A percentile compares a stretch with the other conserved stretches of the same genome.
Evolutionary conservation across 2,797 vertebrate genomes (phyloP).

Genomic region (Clamator glandarius): DNA sequence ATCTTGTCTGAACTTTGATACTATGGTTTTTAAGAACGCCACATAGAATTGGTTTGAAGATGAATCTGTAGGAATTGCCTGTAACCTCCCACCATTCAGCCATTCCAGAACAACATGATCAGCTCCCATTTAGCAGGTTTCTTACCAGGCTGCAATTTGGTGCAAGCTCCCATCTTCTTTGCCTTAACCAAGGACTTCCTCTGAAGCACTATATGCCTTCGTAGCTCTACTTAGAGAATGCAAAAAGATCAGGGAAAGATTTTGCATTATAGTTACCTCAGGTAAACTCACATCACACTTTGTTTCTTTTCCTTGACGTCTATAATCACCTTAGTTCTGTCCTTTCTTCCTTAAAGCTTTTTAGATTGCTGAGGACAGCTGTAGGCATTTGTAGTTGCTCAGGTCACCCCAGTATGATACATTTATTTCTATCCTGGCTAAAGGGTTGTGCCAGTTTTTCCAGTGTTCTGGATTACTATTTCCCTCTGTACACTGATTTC

Average conservation of each 20-base stretch:
- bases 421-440: neutral
- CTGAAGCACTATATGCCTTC: neutral
- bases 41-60: neutral
- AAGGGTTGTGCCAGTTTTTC: neutral
- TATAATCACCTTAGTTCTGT: neutral
- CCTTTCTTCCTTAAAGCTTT: neutral
- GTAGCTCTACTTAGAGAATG: neutral
- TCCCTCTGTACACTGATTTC: neutral
- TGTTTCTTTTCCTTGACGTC: neutral
- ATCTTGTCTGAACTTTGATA: neutral
- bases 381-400: neutral
- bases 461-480: neutral
- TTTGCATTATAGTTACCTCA: neutral
- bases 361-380: neutral
- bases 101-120: neutral
- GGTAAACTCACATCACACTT: neutral
- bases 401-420: neutral
- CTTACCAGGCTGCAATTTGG: neutral
- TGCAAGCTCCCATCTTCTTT: neutral
- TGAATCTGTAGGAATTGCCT: neutral
- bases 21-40: neutral
- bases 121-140: rapidly evolving
- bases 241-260: neutral
- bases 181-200: neutral
- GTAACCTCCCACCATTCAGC: neutral